Evolutionary conservation across 2,888 invertebrate species (phyloP), one percentile per base, ranked within the genome.

Genomic region (Drosophila kambysellisi): DNA sequence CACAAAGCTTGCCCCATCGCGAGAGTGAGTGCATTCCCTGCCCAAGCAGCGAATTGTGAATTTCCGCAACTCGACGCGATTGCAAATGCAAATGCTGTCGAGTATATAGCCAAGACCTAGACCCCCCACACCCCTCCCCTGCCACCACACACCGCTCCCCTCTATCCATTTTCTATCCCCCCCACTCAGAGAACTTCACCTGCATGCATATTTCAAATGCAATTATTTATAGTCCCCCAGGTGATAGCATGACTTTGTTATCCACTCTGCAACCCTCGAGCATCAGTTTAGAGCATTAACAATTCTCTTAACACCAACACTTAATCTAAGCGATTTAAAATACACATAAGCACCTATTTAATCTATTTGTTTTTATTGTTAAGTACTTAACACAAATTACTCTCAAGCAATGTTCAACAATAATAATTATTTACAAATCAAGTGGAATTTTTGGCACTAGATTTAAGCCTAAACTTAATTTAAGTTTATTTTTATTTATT

Each of bases 41-140:
- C 8, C 63, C 67, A 66, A 73, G 72, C 65, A 63, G 79, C 77
- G 85, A 83, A 85, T 84, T 86, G 86, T 86, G 82, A 83, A 84
- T 85, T 85, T 85, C 85, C 84, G 87, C 84, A 74, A 77, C 78
- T 79, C 79, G 63, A 70, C 81, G 70, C 79, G 76, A 72, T 71
- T 73, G 57, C 81, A 67, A 84, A 69, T 76, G 77, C 73, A 48
- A 76, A 41, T 51, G 58, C 43, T 59, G 51, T 43, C 56, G 68
- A 72, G 76, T 9, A 35, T 9, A 71, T 64, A 70, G 64, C 64
- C 65, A 71, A 79, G 57, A 70, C 79, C 74, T 64, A 75, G 78
- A 71, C 67, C 59, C 59, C 51, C 11, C 32, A 0, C 0, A 17
- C 0, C 32, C 37, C 2, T 4, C 17, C 11, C 11, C 25, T 25